Conservation (phyloP, 2,797 vertebrate species). For the Rhinophrynus dorsalis region DNA sequence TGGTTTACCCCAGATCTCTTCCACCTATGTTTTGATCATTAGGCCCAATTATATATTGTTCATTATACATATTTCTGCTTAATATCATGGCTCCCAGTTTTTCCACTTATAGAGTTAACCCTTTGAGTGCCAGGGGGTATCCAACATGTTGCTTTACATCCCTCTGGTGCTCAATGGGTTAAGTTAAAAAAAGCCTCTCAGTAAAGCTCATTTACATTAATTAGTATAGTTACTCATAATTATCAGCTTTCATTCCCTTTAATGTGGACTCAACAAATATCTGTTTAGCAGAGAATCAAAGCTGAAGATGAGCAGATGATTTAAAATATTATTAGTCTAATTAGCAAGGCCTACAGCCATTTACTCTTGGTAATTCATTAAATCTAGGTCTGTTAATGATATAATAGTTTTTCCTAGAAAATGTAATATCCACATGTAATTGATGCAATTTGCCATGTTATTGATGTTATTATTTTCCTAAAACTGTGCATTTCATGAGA, state of each 20-base stretch:
- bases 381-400: conserved; percentile 33
- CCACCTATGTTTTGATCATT: no score
- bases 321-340: conserved; percentile 45
- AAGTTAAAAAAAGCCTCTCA: background rate
- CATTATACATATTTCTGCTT: no score
- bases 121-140: no score
- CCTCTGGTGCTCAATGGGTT: no score
- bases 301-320: conserved; percentile 25
- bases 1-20: no score
- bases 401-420: conserved; percentile 33
- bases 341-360: conserved; percentile 28
- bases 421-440: conserved; percentile 17
- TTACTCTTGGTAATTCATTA: conserved; percentile 32
- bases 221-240: background rate
- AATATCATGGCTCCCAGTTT: no score
- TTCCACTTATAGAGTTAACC: no score
- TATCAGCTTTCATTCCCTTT: background rate
- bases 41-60: no score
- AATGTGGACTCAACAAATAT: background rate
- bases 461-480: no score
- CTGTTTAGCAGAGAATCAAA: background rate
- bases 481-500: no score
- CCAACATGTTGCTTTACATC: no score
- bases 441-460: no score
- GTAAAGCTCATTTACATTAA: background rate